Evolutionary conservation across 2,888 invertebrate species (phyloP).

Genomic region (Torymus tubicola): DNA sequence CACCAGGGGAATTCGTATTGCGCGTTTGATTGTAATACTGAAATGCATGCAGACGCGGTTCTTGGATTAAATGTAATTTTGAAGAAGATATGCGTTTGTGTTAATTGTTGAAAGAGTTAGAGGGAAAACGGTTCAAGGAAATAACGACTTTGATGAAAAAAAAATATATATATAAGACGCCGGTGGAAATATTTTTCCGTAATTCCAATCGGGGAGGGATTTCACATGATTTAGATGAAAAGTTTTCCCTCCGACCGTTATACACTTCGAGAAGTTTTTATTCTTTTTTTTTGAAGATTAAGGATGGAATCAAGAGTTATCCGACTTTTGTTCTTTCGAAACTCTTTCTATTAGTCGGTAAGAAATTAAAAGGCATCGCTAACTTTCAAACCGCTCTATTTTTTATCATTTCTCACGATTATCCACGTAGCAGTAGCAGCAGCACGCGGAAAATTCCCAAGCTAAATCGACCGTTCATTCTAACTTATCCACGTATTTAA

Average conservation of each 20-base stretch:
- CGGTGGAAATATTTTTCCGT: not conserved
- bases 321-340: conserved; percentile 13
- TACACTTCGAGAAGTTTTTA: not conserved
- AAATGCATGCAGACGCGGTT: too few relatives aligned
- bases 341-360: conserved; percentile 15
- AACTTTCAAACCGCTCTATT: conserved; percentile 9
- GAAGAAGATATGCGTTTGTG: too few relatives aligned
- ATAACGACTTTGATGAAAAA: not conserved
- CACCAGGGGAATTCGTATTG: too few relatives aligned
- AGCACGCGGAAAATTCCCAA: too few relatives aligned
- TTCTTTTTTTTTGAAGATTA: conserved; percentile 10
- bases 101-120: too few relatives aligned
- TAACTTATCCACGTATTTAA: too few relatives aligned
- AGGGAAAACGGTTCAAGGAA: too few relatives aligned
- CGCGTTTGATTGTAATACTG: too few relatives aligned
- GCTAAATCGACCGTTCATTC: too few relatives aligned
- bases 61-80: too few relatives aligned
- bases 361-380: conserved; percentile 22
- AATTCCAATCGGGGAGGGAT: not conserved
- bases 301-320: conserved; percentile 7
- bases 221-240: conserved; percentile 3
- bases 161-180: not conserved
- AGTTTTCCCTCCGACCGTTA: not conserved
- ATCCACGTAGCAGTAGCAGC: not conserved
- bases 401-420: conserved; percentile 7